Conservation (phyloP, 2,888 invertebrate species). For the Holacanthella duospinosa region DNA sequence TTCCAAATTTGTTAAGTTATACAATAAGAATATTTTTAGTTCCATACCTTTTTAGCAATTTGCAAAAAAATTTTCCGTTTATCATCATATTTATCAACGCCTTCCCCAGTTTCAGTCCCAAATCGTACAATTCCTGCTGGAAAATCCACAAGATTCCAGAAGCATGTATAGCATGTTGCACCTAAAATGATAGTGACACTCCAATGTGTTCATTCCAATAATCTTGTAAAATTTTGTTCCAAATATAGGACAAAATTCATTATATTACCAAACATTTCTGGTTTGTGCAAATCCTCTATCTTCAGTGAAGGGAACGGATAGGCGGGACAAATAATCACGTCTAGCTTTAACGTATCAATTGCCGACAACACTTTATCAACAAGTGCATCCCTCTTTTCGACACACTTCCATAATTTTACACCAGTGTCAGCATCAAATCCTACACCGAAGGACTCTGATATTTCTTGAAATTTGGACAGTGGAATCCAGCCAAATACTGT, state of each 20-base stretch:
- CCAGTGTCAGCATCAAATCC: not conserved
- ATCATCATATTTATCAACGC: slow-evolving; percentile 7
- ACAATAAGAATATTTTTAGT: too few relatives aligned
- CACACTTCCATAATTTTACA: slow-evolving; percentile 3
- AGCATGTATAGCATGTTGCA: too few relatives aligned
- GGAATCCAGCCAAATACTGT: not conserved
- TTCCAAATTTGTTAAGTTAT: too few relatives aligned
- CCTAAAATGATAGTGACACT: too few relatives aligned
- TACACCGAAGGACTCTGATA: not conserved
- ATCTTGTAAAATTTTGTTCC: too few relatives aligned
- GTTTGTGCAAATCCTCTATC: not conserved
- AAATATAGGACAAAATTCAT: too few relatives aligned
- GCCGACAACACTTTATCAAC: not conserved
- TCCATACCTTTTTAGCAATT: slow-evolving; percentile 9
- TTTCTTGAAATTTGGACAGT: not conserved
- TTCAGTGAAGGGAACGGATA: slow-evolving; percentile 6
- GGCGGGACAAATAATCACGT: slow-evolving; percentile 41
- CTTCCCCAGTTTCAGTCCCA: slow-evolving; percentile 13
- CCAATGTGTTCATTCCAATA: too few relatives aligned
- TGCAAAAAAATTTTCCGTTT: slow-evolving; percentile 4
- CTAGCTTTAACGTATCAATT: slow-evolving; percentile 33
- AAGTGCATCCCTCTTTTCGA: not conserved
- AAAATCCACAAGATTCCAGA: slow-evolving; percentile 20
- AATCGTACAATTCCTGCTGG: slow-evolving; percentile 19
- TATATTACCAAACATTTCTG: too few relatives aligned